Percentiles rank a stretch among this genome's conserved stretches.
These are phyloP conservation scores for Pocillopora grandis DNA, from an alignment of 92 coral and sea anemone genomes.

Conservation along the genomic window DNA sequence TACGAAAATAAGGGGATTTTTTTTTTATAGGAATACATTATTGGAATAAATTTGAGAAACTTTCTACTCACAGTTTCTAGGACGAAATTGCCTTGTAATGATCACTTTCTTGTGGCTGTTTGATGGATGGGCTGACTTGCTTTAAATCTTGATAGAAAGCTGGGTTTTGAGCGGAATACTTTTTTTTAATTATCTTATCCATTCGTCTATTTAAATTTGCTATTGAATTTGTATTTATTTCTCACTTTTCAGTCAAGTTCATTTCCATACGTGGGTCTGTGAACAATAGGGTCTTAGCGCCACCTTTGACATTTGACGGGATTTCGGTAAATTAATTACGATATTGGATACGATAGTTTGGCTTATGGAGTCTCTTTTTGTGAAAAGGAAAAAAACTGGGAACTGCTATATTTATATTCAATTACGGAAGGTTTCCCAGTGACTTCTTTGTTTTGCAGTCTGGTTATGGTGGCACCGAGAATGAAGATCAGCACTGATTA, in stretches of 20 bases:
- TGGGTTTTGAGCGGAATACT: background rate
- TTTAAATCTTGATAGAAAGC: background rate
- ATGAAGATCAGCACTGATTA: background rate
- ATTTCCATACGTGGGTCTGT: constrained; percentile 9
- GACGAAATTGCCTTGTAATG: background rate
- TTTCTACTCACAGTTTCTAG: too few species aligned
- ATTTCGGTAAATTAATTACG: background rate
- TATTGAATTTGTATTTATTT: constrained; percentile 5
- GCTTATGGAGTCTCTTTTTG: too few species aligned
- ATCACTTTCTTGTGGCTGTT: background rate
- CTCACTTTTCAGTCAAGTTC: constrained; percentile 2
- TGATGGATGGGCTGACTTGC: background rate
- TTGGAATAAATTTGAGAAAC: too few species aligned
- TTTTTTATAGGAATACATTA: too few species aligned
- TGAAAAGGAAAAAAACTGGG: background rate
- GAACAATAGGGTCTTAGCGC: background rate
- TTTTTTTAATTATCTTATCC: background rate
- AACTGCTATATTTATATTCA: background rate
- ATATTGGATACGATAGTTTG: background rate
- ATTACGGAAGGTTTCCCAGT: background rate
- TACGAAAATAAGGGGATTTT: too few species aligned
- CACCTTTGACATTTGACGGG: background rate
- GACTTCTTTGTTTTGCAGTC: background rate
- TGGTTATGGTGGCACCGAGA: background rate
- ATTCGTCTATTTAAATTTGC: background rate